Evolutionary conservation across 2,113 vertebrate species (phyloP).

Genomic region (Channa argus): DNA sequence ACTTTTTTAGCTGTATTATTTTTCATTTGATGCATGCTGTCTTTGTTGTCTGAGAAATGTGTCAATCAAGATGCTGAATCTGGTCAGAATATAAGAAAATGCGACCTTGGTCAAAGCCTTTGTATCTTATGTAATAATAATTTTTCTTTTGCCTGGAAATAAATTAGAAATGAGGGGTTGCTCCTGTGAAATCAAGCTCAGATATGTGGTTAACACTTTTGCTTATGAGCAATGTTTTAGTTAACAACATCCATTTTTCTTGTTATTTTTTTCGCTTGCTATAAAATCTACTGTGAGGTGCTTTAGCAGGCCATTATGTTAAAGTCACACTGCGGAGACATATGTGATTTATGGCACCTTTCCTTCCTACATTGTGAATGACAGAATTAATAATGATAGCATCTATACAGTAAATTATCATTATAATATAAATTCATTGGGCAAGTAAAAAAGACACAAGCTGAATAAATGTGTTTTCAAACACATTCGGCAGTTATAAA

Average conservation of each 20-base stretch:
- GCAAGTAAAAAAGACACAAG: not conserved
- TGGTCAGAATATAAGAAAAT: slow-evolving; percentile 48
- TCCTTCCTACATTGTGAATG: not conserved
- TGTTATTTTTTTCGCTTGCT: not conserved
- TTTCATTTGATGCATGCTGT: no score
- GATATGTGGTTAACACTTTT: not conserved
- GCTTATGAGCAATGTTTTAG: not conserved
- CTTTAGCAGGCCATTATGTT: slow-evolving; percentile 21
- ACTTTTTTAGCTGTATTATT: no score
- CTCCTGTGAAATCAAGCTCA: slow-evolving; percentile 34
- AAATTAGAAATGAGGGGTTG: slow-evolving; percentile 39
- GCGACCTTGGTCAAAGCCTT: slow-evolving; percentile 34
- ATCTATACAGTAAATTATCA: not conserved
- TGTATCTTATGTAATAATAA: slow-evolving; percentile 32
- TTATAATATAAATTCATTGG: not conserved
- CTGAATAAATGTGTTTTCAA: slow-evolving; percentile 8
- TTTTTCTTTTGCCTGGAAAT: slow-evolving; percentile 27
- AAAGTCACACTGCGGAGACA: not conserved
- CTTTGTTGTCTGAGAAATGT: no score
- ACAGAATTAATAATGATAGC: not conserved
- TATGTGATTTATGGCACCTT: not conserved
- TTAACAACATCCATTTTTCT: not conserved
- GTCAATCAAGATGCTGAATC: slow-evolving; percentile 19
- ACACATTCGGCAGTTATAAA: not conserved
- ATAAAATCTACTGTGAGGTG: not conserved